Evolutionary conservation across 2,113 vertebrate genomes (phyloP), one percentile per base, ranked within the genome.

Genomic region (Periophthalmus modestus): DNA sequence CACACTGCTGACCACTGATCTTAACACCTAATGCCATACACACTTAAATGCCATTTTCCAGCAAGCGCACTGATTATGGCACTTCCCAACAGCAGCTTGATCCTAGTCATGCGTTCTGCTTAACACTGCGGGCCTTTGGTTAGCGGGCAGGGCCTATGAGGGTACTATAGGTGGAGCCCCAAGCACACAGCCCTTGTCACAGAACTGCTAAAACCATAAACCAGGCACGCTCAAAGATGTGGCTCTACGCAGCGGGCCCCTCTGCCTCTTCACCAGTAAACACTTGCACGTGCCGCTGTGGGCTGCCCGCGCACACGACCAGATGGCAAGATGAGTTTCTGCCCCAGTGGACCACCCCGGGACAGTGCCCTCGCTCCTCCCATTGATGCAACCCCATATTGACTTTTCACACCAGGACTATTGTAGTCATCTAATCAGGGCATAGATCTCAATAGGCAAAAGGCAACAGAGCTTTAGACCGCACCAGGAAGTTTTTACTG

Each of bases 291-390:
- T 78, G 71, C 61, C 46, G 78, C 58, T 59, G 18, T 39, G 15
- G 39, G 47, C 18, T 65, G 28, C 61, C 43, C 14, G 78, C 65
- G 69, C 79, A 69, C 72, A 73, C 66, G 46, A 67, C 81, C 86
- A 78, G 87, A 82, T 83, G 88, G 78, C 43, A 48, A 57, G 46
- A 79, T 91, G 66, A 73, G 34, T 87, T 89, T 85, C 87, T 90
- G 88, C 83, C 66, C 83, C 82, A 89, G 72, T 88, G 89, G 54
- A 82, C 73, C 52, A 10, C 68, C 66, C 75, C 68, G 80, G 58
- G 81, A 69, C 72, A 62, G 74, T 75, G 79, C 68, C 81, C 74
- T 58, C 52, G 19, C 76, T 71, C 77, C 68, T 69, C 72, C 63
- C 72, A 69, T 85, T 83, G 84, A 83, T 80, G 73, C 50, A 69